Evolutionary conservation across 2,113 vertebrate species (phyloP).

Genomic region (Pangasianodon gigas): DNA sequence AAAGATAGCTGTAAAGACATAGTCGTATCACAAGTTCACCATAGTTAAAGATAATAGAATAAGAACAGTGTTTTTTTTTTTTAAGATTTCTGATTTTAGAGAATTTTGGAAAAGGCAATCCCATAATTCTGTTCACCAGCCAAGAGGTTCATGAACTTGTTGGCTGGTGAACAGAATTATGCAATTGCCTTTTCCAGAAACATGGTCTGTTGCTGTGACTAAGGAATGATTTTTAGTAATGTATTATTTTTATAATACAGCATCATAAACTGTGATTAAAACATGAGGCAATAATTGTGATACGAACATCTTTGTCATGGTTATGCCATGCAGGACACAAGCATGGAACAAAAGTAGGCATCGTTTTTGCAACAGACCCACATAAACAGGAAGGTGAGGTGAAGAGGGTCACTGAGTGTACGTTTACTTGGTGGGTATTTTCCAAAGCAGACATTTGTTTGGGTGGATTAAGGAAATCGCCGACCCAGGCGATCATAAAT

Average conservation of each 20-base stretch:
- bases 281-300: neutral
- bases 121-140: neutral
- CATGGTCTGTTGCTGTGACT: neutral
- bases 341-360: neutral
- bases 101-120: neutral
- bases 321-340: neutral
- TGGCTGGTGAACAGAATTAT: too few species aligned
- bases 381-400: conserved; percentile 43
- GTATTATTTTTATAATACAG: neutral
- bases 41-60: neutral
- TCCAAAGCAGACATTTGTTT: conserved; percentile 18
- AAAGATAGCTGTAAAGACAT: neutral
- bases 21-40: neutral
- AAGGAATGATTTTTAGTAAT: neutral
- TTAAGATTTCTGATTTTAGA: neutral
- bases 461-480: conserved; percentile 8
- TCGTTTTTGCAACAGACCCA: neutral
- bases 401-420: conserved; percentile 8
- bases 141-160: neutral
- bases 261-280: neutral
- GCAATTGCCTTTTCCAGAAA: neutral
- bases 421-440: conserved; percentile 17
- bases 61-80: neutral
- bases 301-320: neutral
- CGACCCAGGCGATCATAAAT: conserved; percentile 26